Conservation (phyloP, 2,113 vertebrate species). For the Hydropotes inermis region DNA sequence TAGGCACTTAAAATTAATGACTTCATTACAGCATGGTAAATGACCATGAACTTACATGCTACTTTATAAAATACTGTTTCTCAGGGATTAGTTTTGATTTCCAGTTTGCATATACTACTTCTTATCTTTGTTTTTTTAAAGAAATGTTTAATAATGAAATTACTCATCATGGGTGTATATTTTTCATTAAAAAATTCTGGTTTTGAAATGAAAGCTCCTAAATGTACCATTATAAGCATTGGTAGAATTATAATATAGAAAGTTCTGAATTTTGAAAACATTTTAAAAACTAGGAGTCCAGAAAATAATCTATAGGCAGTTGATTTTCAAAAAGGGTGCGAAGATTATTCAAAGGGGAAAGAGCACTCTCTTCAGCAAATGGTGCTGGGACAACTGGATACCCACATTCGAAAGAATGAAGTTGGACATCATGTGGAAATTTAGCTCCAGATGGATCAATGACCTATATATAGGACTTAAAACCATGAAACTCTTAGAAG, state of each 20-base stretch:
- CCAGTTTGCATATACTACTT: background rate
- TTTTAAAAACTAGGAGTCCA: background rate
- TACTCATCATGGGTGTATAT: background rate
- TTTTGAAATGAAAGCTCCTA: background rate
- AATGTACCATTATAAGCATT: background rate
- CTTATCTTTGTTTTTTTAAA: background rate
- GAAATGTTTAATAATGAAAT: constrained; percentile 16
- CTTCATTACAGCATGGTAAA: background rate
- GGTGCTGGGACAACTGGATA: background rate
- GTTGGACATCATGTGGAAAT: background rate
- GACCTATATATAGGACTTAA: background rate
- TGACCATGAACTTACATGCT: background rate
- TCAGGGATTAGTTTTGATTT: background rate
- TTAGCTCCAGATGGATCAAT: background rate
- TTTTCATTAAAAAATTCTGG: constrained; percentile 27
- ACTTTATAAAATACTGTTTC: background rate
- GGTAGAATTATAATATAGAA: background rate
- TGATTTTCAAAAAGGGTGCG: background rate
- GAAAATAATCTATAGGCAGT: background rate
- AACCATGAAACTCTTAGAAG: background rate
- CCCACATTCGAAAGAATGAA: background rate
- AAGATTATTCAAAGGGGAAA: background rate
- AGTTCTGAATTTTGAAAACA: background rate
- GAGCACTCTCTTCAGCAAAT: background rate
- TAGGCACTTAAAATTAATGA: background rate